A percentile compares a stretch with the other conserved stretches of the same genome.
These are phyloP conservation scores for Choristoneura fumiferana DNA, from an alignment of 1,140 invertebrate species.

Conservation along the genomic window DNA sequence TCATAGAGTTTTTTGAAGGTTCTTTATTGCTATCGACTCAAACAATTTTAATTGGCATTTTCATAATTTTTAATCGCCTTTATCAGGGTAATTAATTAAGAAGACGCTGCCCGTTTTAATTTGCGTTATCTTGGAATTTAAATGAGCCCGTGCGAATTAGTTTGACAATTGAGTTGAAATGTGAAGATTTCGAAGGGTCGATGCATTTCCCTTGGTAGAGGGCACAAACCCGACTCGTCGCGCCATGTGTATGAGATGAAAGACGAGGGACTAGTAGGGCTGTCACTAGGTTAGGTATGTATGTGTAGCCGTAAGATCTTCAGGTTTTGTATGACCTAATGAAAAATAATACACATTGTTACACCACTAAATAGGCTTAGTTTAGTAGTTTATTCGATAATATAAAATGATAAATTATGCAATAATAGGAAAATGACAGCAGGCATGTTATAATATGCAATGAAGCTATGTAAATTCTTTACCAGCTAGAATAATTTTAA, in stretches of 20 bases:
- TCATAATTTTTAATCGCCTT: not conserved
- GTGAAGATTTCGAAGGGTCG: constrained; percentile 33
- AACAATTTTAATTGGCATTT: constrained; percentile 4
- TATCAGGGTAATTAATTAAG: not conserved
- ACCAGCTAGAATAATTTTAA: too few species aligned
- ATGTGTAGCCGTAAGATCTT: too few species aligned
- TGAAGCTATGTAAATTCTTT: too few species aligned
- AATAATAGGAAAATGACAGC: too few species aligned
- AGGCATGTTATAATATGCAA: too few species aligned
- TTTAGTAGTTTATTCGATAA: too few species aligned
- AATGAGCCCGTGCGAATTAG: constrained; percentile 9
- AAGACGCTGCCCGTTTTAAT: not conserved
- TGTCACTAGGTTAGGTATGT: not conserved
- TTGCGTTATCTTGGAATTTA: constrained; percentile 5
- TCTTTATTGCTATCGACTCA: too few species aligned
- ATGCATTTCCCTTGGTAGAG: constrained; percentile 46
- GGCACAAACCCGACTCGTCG: constrained; percentile 39
- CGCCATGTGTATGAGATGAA: constrained; percentile 11
- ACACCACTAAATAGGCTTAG: too few species aligned
- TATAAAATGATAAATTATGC: too few species aligned
- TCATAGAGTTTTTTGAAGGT: too few species aligned
- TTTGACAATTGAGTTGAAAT: constrained; percentile 22
- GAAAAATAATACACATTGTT: too few species aligned
- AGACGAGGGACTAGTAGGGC: constrained; percentile 5
- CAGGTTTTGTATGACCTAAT: not conserved